Evolutionary conservation across 2,797 vertebrate genomes (phyloP).

Genomic region (Fratercula arctica): DNA sequence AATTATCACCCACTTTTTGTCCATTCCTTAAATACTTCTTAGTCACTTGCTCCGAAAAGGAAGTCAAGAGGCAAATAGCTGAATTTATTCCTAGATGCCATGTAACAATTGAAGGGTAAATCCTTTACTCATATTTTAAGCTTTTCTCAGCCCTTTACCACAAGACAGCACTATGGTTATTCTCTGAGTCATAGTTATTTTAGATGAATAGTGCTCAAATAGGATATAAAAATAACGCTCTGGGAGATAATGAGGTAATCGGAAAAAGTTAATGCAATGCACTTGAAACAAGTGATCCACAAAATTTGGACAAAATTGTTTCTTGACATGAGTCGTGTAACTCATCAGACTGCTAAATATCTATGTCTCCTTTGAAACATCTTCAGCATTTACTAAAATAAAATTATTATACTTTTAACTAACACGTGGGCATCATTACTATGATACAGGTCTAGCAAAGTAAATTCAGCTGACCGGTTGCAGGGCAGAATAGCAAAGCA

Average conservation of each 20-base stretch:
- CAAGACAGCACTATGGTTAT: not conserved
- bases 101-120: not conserved
- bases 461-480: not conserved
- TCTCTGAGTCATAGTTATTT: slow-evolving; percentile 40
- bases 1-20: not conserved
- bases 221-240: slow-evolving; percentile 27
- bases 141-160: not conserved
- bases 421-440: not conserved
- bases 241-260: not conserved
- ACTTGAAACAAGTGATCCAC: slow-evolving; percentile 44
- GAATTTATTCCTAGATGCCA: slow-evolving; percentile 21
- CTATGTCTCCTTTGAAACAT: not conserved
- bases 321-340: not conserved
- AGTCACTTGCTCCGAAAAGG: slow-evolving; percentile 6
- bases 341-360: not conserved
- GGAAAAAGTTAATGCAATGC: slow-evolving; percentile 19
- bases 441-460: not conserved
- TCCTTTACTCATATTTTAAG: slow-evolving; percentile 17
- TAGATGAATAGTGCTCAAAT: slow-evolving; percentile 32
- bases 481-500: not conserved
- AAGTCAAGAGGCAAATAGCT: slow-evolving; percentile 30
- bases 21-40: not conserved
- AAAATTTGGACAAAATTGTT: slow-evolving; percentile 20
- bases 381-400: not conserved
- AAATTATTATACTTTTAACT: not conserved